Conservation (phyloP, 2,888 invertebrate species). For the Deilephila porcellus region DNA sequence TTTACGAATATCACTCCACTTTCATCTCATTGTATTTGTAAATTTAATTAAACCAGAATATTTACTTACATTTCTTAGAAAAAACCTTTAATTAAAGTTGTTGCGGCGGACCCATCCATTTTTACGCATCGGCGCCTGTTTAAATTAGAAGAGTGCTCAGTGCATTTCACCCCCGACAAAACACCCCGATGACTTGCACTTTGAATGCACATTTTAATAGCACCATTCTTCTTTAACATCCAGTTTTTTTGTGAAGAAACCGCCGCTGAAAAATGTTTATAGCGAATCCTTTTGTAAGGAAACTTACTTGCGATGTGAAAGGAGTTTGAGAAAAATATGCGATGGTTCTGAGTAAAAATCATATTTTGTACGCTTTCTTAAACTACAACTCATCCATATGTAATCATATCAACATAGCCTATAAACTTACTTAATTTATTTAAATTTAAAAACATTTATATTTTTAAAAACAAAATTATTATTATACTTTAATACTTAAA, state of each 20-base stretch:
- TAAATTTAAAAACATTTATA: no score
- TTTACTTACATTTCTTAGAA: constrained; percentile 16
- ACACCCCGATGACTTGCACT: constrained; percentile 78
- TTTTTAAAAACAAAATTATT: no score
- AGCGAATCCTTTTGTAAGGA: background rate
- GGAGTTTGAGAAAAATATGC: background rate
- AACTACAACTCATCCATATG: no score
- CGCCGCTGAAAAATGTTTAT: constrained; percentile 7
- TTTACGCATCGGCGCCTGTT: constrained; percentile 71
- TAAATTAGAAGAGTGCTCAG: constrained; percentile 67
- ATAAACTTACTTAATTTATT: no score
- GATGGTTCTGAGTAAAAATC: background rate
- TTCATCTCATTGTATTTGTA: constrained; percentile 20
- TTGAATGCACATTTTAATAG: constrained; percentile 78
- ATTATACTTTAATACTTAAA: no score
- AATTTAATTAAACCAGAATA: constrained; percentile 21
- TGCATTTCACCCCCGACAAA: constrained; percentile 57
- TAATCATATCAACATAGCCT: no score
- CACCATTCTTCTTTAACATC: constrained; percentile 53
- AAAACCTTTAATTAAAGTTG: constrained; percentile 33
- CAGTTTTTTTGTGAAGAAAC: constrained; percentile 2
- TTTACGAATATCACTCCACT: background rate
- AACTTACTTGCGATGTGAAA: constrained; percentile 16
- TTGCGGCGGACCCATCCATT: constrained; percentile 64
- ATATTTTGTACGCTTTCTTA: background rate